A percentile compares a stretch with the other conserved stretches of the same genome.
phyloP scores from a whole-genome alignment of 2,888 invertebrate genomes.

The Melolontha melolontha region DNA sequence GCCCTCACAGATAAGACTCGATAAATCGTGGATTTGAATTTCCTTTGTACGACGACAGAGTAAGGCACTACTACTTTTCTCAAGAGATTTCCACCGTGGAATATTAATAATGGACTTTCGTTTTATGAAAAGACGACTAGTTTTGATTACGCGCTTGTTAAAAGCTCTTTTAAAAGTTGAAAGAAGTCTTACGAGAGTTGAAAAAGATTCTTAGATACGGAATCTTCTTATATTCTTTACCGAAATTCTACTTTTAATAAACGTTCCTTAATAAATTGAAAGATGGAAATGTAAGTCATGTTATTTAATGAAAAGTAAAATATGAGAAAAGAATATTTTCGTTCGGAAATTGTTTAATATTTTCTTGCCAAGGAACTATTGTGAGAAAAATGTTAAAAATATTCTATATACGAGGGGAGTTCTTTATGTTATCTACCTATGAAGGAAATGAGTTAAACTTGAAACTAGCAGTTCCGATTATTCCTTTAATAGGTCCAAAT shows the following conservation, averaged over 20 bases:
- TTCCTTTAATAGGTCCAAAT: no score
- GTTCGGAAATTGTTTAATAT: no score
- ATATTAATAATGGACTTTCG: constrained; percentile 33
- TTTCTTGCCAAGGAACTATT: no score
- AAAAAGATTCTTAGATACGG: neutral
- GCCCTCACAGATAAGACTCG: constrained; percentile 27
- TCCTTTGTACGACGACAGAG: constrained; percentile 19
- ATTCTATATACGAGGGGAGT: no score
- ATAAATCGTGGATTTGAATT: constrained; percentile 38
- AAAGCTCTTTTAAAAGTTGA: constrained; percentile 2
- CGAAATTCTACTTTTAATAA: neutral
- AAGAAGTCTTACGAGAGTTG: constrained; percentile 10
- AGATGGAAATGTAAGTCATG: no score
- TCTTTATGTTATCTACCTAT: no score
- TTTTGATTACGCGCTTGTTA: constrained; percentile 29
- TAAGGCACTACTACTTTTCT: constrained; percentile 6
- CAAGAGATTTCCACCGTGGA: constrained; percentile 1
- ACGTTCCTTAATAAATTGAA: no score
- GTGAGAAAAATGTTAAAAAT: no score
- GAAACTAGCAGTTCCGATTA: no score
- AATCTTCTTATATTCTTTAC: neutral
- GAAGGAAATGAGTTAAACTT: no score
- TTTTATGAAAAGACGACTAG: constrained; percentile 20
- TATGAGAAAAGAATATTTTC: no score
- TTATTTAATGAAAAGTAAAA: no score